A percentile compares a stretch with the other conserved stretches of the same genome.
phyloP scores from a whole-genome alignment of 2,113 vertebrate species.

The Acrocephalus kingi region DNA sequence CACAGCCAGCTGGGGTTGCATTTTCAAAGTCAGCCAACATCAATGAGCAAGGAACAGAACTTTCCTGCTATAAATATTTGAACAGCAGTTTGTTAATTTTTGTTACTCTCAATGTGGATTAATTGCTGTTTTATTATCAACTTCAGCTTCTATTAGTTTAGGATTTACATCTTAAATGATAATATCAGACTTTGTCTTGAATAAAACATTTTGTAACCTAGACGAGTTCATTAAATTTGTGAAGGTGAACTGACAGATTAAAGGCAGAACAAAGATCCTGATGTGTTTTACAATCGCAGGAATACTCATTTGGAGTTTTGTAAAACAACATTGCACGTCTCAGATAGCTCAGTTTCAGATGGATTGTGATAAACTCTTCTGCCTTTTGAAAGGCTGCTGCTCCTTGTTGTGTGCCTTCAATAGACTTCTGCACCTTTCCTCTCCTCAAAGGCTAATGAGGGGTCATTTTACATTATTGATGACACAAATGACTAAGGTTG shows the following conservation, averaged over 20 bases:
- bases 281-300: not conserved
- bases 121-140: conserved; percentile 71
- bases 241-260: conserved; percentile 68
- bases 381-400: not conserved
- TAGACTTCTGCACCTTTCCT: not conserved
- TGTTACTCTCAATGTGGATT: conserved; percentile 63
- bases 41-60: not conserved
- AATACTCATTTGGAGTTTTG: not conserved
- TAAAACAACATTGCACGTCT: not conserved
- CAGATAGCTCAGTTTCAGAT: not conserved
- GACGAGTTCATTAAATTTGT: conserved; percentile 60
- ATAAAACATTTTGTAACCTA: conserved; percentile 73
- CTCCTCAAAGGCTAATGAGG: not conserved
- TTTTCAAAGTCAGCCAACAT: conserved; percentile 2
- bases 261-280: conserved; percentile 27
- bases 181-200: conserved; percentile 53
- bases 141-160: conserved; percentile 71
- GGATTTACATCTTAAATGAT: conserved; percentile 74
- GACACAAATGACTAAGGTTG: not conserved
- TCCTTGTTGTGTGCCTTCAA: not conserved
- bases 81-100: conserved; percentile 71
- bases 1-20: not conserved
- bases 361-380: not conserved
- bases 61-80: conserved; percentile 70
- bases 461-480: not conserved